A percentile compares a stretch with the other conserved stretches of the same genome.
Conservation (phyloP, 2,113 vertebrate species). For the Heterochromis multidens region DNA sequence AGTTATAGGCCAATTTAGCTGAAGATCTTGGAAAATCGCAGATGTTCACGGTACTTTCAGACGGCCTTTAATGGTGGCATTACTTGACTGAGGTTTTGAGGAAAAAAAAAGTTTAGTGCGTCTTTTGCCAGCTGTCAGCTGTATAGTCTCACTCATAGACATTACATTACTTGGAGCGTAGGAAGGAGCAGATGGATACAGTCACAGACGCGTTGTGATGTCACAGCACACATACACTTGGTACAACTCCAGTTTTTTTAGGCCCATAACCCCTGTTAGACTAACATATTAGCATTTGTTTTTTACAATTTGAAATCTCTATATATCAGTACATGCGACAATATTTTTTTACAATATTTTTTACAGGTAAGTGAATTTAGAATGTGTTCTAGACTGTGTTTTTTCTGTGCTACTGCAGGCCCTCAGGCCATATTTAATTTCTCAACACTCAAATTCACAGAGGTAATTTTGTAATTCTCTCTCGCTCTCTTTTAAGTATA, state of each 20-base stretch:
- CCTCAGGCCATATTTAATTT: constrained; percentile 8
- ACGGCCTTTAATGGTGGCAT: not conserved
- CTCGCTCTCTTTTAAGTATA: not conserved
- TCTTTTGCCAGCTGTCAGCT: constrained; percentile 39
- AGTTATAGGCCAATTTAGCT: no score
- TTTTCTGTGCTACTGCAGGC: not conserved
- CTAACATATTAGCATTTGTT: not conserved
- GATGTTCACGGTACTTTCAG: not conserved
- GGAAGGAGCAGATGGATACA: constrained; percentile 47
- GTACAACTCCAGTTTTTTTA: not conserved
- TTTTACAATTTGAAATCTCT: not conserved
- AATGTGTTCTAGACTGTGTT: no score
- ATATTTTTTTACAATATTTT: not conserved
- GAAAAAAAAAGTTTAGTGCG: not conserved
- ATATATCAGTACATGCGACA: not conserved
- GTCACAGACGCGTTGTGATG: not conserved
- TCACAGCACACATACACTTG: not conserved
- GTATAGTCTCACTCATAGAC: not conserved
- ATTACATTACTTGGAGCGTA: not conserved
- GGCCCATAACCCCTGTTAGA: not conserved
- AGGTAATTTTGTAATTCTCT: not conserved
- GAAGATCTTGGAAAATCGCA: not conserved
- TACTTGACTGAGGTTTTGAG: not conserved
- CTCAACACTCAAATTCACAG: not conserved
- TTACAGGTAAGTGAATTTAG: not conserved